A percentile compares a stretch with the other conserved stretches of the same genome.
Evolutionary conservation across 2,888 invertebrate genomes (phyloP).

Genomic region (Drosophila mulleri): DNA sequence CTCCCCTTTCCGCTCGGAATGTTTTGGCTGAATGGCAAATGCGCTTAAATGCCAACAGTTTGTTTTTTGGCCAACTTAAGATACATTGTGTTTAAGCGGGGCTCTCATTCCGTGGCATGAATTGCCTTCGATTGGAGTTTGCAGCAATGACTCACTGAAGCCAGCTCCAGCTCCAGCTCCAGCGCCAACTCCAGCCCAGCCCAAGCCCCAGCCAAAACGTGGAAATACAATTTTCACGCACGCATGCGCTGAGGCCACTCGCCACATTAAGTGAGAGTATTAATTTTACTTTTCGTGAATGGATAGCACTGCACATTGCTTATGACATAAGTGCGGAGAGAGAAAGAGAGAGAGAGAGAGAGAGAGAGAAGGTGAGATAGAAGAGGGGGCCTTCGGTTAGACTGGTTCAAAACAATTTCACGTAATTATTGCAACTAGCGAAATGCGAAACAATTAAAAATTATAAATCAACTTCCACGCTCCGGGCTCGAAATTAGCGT

Average conservation of each 20-base stretch:
- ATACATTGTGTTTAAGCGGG: constrained; percentile 38
- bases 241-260: constrained; percentile 66
- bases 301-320: constrained; percentile 30
- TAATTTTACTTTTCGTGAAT: constrained; percentile 68
- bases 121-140: constrained; percentile 37
- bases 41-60: constrained; percentile 65
- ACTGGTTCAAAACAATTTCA: constrained; percentile 46
- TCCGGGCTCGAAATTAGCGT: constrained; percentile 49
- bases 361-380: neutral
- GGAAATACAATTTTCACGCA: constrained; percentile 79
- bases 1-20: constrained; percentile 69
- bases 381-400: constrained; percentile 6
- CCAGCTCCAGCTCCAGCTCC: neutral
- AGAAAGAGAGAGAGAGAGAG: neutral
- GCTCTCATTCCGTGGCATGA: constrained; percentile 15
- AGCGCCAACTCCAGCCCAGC: neutral
- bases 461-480: constrained; percentile 58
- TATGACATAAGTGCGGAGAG: constrained; percentile 57
- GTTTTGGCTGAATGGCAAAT: constrained; percentile 45
- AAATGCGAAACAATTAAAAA: constrained; percentile 58
- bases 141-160: constrained; percentile 43
- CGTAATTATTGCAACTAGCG: constrained; percentile 41
- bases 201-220: constrained; percentile 31
- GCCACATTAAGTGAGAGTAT: constrained; percentile 70
- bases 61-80: constrained; percentile 55